Percentiles rank a stretch among this genome's conserved stretches.
phyloP scores from a whole-genome alignment of 2,113 vertebrate species.

The Eurystomus gularis region DNA sequence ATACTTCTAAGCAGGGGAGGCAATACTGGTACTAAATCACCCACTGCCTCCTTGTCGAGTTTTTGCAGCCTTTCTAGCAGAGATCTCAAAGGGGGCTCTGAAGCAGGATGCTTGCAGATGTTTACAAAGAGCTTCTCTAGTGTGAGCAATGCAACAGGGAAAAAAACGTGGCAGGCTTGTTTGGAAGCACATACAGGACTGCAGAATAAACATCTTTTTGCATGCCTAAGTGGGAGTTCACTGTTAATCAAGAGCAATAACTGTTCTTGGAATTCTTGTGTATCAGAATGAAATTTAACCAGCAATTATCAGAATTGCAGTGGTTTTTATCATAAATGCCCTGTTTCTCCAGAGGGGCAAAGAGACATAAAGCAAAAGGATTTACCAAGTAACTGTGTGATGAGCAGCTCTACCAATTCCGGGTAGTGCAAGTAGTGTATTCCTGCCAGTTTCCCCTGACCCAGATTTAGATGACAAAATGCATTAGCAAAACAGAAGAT shows the following conservation, averaged over 20 bases:
- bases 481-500: constrained; percentile 1
- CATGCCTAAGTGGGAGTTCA: background rate
- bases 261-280: background rate
- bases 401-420: background rate
- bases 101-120: background rate
- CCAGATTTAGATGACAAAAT: background rate
- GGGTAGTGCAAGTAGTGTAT: background rate
- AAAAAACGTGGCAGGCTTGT: background rate
- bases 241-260: background rate
- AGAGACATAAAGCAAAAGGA: background rate
- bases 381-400: background rate
- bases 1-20: background rate
- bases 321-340: background rate
- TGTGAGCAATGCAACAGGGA: background rate
- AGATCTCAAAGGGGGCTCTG: background rate
- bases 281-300: background rate
- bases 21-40: constrained; percentile 1
- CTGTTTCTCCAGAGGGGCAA: background rate
- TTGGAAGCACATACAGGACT: background rate
- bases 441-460: background rate
- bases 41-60: background rate
- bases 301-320: background rate
- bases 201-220: background rate
- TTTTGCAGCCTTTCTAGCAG: background rate
- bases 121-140: constrained; percentile 14